Evolutionary conservation across 2,113 vertebrate species (phyloP).

Genomic region (Spilogale gracilis): DNA sequence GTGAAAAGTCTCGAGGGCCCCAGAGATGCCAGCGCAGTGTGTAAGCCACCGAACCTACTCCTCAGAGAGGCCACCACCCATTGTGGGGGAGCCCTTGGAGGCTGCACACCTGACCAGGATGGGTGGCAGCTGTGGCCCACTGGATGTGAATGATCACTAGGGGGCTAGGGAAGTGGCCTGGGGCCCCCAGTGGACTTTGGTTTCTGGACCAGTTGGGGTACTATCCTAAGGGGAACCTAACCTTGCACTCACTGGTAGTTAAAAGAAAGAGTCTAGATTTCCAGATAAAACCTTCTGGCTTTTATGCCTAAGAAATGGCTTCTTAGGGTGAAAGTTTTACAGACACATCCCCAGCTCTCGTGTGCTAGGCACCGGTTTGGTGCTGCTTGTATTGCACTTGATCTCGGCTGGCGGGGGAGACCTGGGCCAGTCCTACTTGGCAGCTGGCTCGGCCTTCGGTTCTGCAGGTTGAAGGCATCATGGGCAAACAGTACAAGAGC

Average conservation of each 20-base stretch:
- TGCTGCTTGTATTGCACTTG: background rate
- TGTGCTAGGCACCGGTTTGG: background rate
- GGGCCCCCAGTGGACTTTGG: background rate
- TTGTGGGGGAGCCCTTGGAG: no score
- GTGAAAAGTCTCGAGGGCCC: background rate
- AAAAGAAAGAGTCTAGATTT: background rate
- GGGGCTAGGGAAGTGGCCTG: background rate
- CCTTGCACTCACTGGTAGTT: background rate
- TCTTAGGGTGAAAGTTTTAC: background rate
- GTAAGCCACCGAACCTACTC: background rate
- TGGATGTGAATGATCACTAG: background rate
- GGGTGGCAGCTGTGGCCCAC: background rate
- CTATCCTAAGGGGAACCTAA: background rate
- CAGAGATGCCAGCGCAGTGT: background rate
- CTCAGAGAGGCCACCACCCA: background rate
- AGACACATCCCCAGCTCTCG: background rate
- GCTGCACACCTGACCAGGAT: background rate
- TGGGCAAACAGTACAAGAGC: background rate
- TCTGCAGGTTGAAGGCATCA: background rate
- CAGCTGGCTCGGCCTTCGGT: background rate
- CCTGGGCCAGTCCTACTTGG: background rate
- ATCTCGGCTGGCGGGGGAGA: background rate
- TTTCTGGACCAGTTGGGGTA: background rate
- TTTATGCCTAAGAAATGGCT: background rate
- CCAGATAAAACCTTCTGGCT: background rate